Evolutionary conservation across 2,888 invertebrate genomes (phyloP).

Genomic region (Dichetophora obliterata): DNA sequence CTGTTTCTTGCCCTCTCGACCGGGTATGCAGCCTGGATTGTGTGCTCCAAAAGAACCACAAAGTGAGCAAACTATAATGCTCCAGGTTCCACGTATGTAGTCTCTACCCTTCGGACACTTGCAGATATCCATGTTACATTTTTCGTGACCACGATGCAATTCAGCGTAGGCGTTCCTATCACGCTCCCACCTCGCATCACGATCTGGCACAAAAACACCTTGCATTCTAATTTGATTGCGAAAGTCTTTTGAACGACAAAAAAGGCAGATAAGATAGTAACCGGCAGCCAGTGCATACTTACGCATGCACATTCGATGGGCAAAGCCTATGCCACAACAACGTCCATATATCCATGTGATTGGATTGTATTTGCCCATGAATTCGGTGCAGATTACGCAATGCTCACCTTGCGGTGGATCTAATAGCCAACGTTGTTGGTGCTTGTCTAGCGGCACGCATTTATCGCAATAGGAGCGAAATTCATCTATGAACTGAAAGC

Average conservation of each 20-base stretch:
- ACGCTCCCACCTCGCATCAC: slow-evolving; percentile 86
- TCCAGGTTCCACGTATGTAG: slow-evolving; percentile 58
- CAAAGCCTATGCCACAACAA: slow-evolving; percentile 62
- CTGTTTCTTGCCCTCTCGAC: slow-evolving; percentile 11
- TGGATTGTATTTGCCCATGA: slow-evolving; percentile 46
- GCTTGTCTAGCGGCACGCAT: slow-evolving; percentile 55
- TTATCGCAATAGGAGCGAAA: slow-evolving; percentile 59
- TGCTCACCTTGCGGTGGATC: slow-evolving; percentile 39
- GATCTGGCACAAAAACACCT: slow-evolving; percentile 69
- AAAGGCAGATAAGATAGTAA: slow-evolving; percentile 64
- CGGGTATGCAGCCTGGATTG: slow-evolving; percentile 49
- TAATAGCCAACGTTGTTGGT: slow-evolving; percentile 35
- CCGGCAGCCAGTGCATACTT: slow-evolving; percentile 62
- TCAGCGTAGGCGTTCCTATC: slow-evolving; percentile 81
- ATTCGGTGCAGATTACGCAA: slow-evolving; percentile 59
- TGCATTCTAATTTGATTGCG: slow-evolving; percentile 57
- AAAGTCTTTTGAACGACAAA: slow-evolving; percentile 59
- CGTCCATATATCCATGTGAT: slow-evolving; percentile 53
- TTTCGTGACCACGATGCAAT: slow-evolving; percentile 74
- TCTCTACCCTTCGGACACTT: slow-evolving; percentile 75
- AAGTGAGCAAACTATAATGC: slow-evolving; percentile 52
- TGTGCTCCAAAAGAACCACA: slow-evolving; percentile 60
- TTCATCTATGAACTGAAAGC: slow-evolving; percentile 53
- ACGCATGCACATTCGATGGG: slow-evolving; percentile 61
- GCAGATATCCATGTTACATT: slow-evolving; percentile 76